Percentiles rank a stretch among this genome's conserved stretches.
Evolutionary conservation across 2,888 invertebrate genomes (phyloP).

Genomic region (Entomobrya multifasciata): DNA sequence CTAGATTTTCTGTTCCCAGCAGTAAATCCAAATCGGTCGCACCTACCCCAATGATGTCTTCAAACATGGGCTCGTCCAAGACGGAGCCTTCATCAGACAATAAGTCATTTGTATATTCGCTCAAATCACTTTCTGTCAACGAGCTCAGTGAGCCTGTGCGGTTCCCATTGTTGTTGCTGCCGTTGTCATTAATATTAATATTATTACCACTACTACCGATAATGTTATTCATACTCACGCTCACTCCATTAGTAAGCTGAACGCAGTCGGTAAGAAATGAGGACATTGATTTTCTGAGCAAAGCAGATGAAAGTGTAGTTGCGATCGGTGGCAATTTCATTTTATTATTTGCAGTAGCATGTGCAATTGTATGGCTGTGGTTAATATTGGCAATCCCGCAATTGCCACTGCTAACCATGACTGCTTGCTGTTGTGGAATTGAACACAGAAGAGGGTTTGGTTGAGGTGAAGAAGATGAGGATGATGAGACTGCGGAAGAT

Average conservation of each 20-base stretch:
- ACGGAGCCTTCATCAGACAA: conserved; percentile 81
- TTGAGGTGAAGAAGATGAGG: conserved; percentile 36
- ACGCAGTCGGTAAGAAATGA: conserved; percentile 76
- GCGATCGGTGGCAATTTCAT: conserved; percentile 76
- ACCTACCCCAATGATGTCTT: conserved; percentile 80
- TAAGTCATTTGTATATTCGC: conserved; percentile 80
- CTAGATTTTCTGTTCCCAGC: conserved; percentile 83
- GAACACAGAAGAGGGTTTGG: conserved; percentile 61
- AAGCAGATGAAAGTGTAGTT: conserved; percentile 74
- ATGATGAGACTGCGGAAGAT: conserved; percentile 33
- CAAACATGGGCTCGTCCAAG: conserved; percentile 81
- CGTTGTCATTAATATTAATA: conserved; percentile 44
- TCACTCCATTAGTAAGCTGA: conserved; percentile 72
- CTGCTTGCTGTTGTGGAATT: conserved; percentile 25
- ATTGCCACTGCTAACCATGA: conserved; percentile 48
- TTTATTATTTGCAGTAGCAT: conserved; percentile 16
- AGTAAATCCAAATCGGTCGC: conserved; percentile 82
- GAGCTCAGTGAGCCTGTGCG: conserved; percentile 79
- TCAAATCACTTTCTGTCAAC: conserved; percentile 79
- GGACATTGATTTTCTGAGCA: conserved; percentile 75
- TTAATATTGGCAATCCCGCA: neutral
- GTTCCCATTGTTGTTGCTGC: conserved; percentile 55
- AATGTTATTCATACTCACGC: conserved; percentile 52
- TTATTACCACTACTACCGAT: conserved; percentile 50
- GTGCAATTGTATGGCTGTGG: conserved; percentile 23